A percentile compares a stretch with the other conserved stretches of the same genome.
These are phyloP conservation scores for Solenopsis invicta DNA, from an alignment of 1,140 invertebrate species.

Conservation along the genomic window DNA sequence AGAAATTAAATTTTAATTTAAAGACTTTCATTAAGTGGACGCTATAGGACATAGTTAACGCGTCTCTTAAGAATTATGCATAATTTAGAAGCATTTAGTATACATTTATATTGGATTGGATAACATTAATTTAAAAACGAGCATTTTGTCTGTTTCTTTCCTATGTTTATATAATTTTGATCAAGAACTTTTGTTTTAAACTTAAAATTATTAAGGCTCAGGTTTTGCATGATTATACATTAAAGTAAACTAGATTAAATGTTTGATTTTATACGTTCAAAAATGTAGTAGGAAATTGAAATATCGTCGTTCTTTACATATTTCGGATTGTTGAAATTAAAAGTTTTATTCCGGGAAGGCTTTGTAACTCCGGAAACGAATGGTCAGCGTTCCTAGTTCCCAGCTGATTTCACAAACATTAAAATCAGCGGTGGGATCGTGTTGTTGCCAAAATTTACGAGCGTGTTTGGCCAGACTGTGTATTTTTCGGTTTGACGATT, in stretches of 20 bases:
- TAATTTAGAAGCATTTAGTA: too few relatives aligned
- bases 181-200: neutral
- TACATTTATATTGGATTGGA: too few relatives aligned
- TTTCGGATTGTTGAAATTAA: slow-evolving; percentile 38
- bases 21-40: too few relatives aligned
- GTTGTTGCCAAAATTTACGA: slow-evolving; percentile 68
- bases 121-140: too few relatives aligned
- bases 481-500: slow-evolving; percentile 58
- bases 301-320: neutral
- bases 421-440: slow-evolving; percentile 45
- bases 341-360: slow-evolving; percentile 19
- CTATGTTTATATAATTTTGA: too few relatives aligned
- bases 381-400: slow-evolving; percentile 46
- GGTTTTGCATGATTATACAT: neutral
- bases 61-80: too few relatives aligned
- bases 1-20: too few relatives aligned
- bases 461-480: slow-evolving; percentile 67
- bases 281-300: neutral
- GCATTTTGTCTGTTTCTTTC: too few relatives aligned
- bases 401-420: slow-evolving; percentile 61
- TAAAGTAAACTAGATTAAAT: neutral
- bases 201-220: neutral
- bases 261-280: neutral
- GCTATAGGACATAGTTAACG: too few relatives aligned
- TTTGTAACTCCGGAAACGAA: slow-evolving; percentile 29